Evolutionary conservation across 2,888 invertebrate genomes (phyloP), one percentile per base, ranked within the genome.

Genomic region (Hermaeophaga mercurialis): DNA sequence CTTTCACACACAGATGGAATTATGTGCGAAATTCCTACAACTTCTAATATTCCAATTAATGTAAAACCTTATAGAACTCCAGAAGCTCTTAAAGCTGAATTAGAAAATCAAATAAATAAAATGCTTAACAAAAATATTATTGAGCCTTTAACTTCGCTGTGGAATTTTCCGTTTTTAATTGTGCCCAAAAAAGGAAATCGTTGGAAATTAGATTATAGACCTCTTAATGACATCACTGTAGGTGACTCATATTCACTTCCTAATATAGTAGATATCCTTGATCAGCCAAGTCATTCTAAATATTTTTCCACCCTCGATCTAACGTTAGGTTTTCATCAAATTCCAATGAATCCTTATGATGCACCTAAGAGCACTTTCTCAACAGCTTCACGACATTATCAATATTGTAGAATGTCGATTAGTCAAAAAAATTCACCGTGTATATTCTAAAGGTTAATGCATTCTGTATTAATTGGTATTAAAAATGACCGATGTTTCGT

Each of bases 401-500:
- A 56, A 44, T 56, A 36, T 19, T 48, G 12, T n/a, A 12, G 48
- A n/a, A 56, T 56, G 52, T 53, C 59, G 3, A 53, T 59, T 38
- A 56, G 59, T 6, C 36, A 56, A 19, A 28, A 36, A 34, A 55
- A 54, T 15, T 48, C 52, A 7, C 59, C 59, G 3, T 34, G 47
- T 1, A 56, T 46, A 12, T 63, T 62, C 24, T 58, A 61, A 54
- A 18, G 59, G 7, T n/a, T 63, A 46, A 63, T 63, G 63, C 56
- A 58, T 31, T 26, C 17, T 8, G 58, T 72, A 8, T 54, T 73
- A 19, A n/a, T 59, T 1, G 70, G 72, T 4, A 18, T 73, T 1
- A 64, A 68, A 60, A 64, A 65, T 31, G 54, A 41, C 5, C 44
- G 55, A 7, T 70, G 71, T 54, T 68, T 76, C 19, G 71, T 74